Evolutionary conservation across 2,113 vertebrate species (phyloP).

Genomic region (Atlantisia rogersi): DNA sequence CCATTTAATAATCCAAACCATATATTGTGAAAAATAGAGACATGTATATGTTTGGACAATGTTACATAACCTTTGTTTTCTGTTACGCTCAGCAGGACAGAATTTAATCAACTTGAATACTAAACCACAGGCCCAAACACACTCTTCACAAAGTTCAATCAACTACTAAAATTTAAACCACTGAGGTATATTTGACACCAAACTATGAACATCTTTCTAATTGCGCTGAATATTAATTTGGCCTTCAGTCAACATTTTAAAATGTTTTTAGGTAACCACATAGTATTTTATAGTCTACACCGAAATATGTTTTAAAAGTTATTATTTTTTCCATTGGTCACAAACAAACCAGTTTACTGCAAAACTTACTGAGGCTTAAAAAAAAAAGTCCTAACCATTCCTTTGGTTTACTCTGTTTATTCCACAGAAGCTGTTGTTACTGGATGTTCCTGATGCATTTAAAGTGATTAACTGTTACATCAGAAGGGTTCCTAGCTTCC

Average conservation of each 20-base stretch:
- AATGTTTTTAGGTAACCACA: neutral
- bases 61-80: neutral
- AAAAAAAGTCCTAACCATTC: neutral
- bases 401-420: constrained; percentile 12
- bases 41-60: neutral
- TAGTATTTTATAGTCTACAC: neutral
- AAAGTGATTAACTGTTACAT: constrained; percentile 28
- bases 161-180: neutral
- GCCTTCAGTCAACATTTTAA: constrained; percentile 23
- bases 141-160: constrained; percentile 5
- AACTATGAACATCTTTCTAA: constrained; percentile 23
- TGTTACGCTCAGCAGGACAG: neutral
- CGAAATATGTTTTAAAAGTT: neutral
- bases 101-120: neutral
- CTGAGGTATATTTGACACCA: neutral
- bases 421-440: constrained; percentile 4
- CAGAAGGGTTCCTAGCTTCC: constrained; percentile 31
- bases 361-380: neutral
- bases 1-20: neutral
- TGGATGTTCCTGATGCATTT: neutral
- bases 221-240: constrained; percentile 7
- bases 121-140: neutral
- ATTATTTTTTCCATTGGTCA: neutral
- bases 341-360: neutral
- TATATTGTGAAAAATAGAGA: neutral